These are phyloP conservation scores for Meriones psammophilus DNA, from an alignment of 2,797 vertebrate genomes.

Conservation along the genomic window DNA sequence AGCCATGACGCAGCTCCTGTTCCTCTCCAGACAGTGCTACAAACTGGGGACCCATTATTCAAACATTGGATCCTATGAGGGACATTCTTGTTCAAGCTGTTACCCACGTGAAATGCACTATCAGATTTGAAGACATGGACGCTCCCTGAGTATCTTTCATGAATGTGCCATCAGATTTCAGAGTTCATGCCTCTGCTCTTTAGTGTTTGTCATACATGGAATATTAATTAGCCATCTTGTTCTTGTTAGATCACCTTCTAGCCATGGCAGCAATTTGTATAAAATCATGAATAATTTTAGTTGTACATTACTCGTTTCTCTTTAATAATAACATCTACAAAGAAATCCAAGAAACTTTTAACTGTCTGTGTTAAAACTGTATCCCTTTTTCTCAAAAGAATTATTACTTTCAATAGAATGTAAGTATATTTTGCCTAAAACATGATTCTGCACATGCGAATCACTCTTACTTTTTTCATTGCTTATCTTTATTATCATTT, in stretches of 20 bases:
- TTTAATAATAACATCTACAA: conserved; percentile 5
- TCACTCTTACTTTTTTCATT: neutral
- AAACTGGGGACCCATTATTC: neutral
- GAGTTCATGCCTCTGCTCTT: neutral
- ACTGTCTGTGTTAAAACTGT: neutral
- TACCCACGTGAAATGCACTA: neutral
- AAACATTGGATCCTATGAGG: neutral
- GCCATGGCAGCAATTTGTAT: neutral
- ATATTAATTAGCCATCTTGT: neutral
- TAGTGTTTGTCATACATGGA: neutral
- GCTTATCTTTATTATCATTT: neutral
- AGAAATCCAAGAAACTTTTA: neutral
- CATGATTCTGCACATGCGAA: neutral
- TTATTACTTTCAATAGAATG: neutral
- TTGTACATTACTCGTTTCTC: neutral
- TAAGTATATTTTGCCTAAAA: neutral
- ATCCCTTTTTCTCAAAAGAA: neutral
- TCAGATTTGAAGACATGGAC: neutral
- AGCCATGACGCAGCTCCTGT: neutral
- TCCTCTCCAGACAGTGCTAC: neutral
- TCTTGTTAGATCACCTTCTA: neutral
- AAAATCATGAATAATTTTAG: conserved; percentile 24
- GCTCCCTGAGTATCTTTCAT: conserved; percentile 11
- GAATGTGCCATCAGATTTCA: neutral
- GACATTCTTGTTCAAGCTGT: neutral